phyloP scores from a whole-genome alignment of 2,797 vertebrate species.

The Euthynnus affinis region DNA sequence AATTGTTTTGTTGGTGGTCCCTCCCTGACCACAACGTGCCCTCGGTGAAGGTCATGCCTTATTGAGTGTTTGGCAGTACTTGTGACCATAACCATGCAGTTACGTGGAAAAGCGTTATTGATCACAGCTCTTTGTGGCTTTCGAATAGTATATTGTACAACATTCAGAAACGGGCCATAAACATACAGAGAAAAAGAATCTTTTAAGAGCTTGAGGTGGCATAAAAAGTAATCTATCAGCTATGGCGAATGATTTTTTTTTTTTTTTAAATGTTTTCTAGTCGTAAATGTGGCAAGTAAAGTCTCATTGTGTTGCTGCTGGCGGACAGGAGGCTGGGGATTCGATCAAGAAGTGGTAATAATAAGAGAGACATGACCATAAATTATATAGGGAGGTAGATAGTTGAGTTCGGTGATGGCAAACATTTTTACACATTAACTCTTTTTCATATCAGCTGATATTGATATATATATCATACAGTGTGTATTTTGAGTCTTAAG shows the following conservation, averaged over 20 bases:
- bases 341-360: not conserved
- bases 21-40: constrained; percentile 27
- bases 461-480: too few relatives aligned
- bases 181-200: constrained; percentile 11
- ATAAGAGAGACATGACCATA: not conserved
- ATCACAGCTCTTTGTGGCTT: constrained; percentile 51
- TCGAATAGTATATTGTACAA: constrained; percentile 35
- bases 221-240: constrained; percentile 15
- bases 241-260: constrained; percentile 4
- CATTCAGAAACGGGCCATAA: constrained; percentile 24
- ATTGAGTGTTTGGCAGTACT: constrained; percentile 61
- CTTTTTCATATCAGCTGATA: too few relatives aligned
- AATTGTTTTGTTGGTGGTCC: constrained; percentile 68
- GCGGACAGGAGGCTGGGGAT: constrained; percentile 9
- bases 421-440: too few relatives aligned
- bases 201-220: constrained; percentile 11
- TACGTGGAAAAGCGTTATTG: constrained; percentile 55
- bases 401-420: too few relatives aligned
- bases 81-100: constrained; percentile 50
- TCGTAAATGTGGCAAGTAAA: constrained; percentile 20
- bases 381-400: not conserved
- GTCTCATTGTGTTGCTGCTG: constrained; percentile 13
- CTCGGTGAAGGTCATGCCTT: constrained; percentile 70
- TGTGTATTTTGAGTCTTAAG: not conserved
- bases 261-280: constrained; percentile 1